phyloP scores from a whole-genome alignment of 2,888 invertebrate species.

The Taphrorychus bicolor region DNA sequence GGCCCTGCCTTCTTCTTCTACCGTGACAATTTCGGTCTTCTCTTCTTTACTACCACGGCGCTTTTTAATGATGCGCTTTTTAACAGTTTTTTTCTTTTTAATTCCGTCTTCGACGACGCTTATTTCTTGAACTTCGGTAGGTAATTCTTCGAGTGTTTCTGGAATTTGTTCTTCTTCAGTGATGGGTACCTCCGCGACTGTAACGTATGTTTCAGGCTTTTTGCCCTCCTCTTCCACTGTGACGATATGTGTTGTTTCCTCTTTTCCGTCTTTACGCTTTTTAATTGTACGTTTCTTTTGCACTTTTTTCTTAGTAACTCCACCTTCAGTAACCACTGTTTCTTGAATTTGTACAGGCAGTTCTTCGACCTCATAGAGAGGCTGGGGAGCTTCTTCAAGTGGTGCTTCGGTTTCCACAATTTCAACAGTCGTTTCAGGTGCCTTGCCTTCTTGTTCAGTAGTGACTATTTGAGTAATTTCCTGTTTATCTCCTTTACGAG shows the following conservation, averaged over 20 bases:
- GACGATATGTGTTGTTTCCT: slow-evolving; percentile 51
- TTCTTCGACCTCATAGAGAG: slow-evolving; percentile 51
- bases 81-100: slow-evolving; percentile 55
- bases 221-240: slow-evolving; percentile 55
- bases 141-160: slow-evolving; percentile 42
- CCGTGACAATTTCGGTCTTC: slow-evolving; percentile 60
- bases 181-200: slow-evolving; percentile 43
- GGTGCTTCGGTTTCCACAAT: slow-evolving; percentile 46
- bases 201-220: slow-evolving; percentile 52
- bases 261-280: slow-evolving; percentile 56
- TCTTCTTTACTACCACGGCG: slow-evolving; percentile 52
- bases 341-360: slow-evolving; percentile 46
- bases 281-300: slow-evolving; percentile 57
- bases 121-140: slow-evolving; percentile 46
- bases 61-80: slow-evolving; percentile 54
- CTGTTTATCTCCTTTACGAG: slow-evolving; percentile 54
- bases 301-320: slow-evolving; percentile 51
- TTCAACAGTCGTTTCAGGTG: slow-evolving; percentile 42
- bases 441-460: slow-evolving; percentile 45
- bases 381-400: slow-evolving; percentile 53
- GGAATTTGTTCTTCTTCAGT: background rate
- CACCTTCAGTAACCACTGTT: slow-evolving; percentile 50
- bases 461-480: slow-evolving; percentile 57
- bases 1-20: slow-evolving; percentile 55
- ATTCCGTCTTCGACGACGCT: slow-evolving; percentile 55